Percentiles rank a stretch among this genome's conserved stretches.
Conservation (phyloP, 2,888 invertebrate species). For the Gandaritis pyraliata region DNA sequence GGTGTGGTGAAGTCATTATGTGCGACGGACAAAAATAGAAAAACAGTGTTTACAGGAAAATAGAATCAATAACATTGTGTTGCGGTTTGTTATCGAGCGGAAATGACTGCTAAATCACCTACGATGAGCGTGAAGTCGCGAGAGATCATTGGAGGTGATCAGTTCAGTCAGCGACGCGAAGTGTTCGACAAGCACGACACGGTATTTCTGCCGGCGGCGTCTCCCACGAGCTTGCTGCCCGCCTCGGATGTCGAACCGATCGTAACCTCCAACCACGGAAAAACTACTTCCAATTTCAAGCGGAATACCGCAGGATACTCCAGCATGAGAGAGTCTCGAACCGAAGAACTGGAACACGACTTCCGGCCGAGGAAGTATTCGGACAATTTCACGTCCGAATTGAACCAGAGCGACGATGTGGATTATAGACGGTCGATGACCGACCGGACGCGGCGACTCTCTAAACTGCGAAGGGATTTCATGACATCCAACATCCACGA, state of each 20-base stretch:
- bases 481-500: constrained; percentile 77
- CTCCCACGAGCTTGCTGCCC: constrained; percentile 60
- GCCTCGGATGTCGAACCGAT: constrained; percentile 69
- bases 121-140: constrained; percentile 78
- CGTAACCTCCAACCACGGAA: constrained; percentile 76
- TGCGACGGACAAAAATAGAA: constrained; percentile 80
- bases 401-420: constrained; percentile 75
- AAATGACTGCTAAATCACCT: constrained; percentile 80
- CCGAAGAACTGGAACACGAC: constrained; percentile 67
- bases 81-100: constrained; percentile 82
- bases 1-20: constrained; percentile 83
- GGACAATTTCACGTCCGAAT: constrained; percentile 76
- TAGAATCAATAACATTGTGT: constrained; percentile 81
- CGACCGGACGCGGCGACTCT: constrained; percentile 73
- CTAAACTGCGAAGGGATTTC: constrained; percentile 75
- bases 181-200: constrained; percentile 81
- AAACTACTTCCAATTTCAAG: constrained; percentile 76
- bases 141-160: constrained; percentile 78
- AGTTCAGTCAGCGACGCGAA: constrained; percentile 81
- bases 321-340: constrained; percentile 77
- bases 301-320: constrained; percentile 74
- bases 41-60: constrained; percentile 80
- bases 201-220: constrained; percentile 75
- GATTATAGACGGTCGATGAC: constrained; percentile 76
- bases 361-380: constrained; percentile 78